A percentile compares a stretch with the other conserved stretches of the same genome.
These are phyloP conservation scores for Chymomyza procnemis DNA, from an alignment of 2,888 invertebrate genomes.

Conservation along the genomic window DNA sequence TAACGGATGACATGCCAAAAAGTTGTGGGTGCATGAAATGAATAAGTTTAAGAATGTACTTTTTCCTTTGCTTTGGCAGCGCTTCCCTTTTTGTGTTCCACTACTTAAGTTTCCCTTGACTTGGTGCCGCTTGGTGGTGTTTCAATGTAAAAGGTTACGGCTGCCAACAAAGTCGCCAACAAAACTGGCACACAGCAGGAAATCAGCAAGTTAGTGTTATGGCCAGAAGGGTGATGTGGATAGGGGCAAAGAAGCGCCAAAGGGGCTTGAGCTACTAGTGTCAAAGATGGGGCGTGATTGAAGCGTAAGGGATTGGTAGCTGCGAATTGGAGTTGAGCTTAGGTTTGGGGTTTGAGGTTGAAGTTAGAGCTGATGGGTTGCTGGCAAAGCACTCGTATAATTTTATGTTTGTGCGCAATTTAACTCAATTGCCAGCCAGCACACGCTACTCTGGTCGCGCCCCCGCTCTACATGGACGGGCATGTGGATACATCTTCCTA, in stretches of 20 bases:
- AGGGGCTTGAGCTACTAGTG: not conserved
- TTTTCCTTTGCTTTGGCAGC: not conserved
- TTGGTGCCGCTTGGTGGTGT: not conserved
- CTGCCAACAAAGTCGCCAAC: not conserved
- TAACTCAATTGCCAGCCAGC: not conserved
- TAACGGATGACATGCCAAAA: constrained; percentile 1
- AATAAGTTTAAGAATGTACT: not conserved
- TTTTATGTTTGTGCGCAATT: not conserved
- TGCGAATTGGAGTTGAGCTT: too few species aligned
- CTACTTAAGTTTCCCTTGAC: not conserved
- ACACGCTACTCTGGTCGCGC: not conserved
- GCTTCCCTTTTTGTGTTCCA: not conserved
- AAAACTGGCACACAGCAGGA: constrained; percentile 3
- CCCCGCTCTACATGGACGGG: not conserved
- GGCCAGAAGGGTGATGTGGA: not conserved
- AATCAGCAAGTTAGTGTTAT: not conserved
- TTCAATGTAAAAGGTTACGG: not conserved
- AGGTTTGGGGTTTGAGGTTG: too few species aligned
- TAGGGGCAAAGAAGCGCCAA: not conserved
- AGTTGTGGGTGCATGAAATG: not conserved
- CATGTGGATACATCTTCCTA: not conserved
- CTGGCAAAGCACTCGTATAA: not conserved
- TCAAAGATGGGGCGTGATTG: not conserved
- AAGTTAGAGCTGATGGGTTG: not conserved
- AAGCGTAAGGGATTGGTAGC: too few species aligned